Evolutionary conservation across 2,113 vertebrate species (phyloP).

Genomic region (Collichthys lucidus): DNA sequence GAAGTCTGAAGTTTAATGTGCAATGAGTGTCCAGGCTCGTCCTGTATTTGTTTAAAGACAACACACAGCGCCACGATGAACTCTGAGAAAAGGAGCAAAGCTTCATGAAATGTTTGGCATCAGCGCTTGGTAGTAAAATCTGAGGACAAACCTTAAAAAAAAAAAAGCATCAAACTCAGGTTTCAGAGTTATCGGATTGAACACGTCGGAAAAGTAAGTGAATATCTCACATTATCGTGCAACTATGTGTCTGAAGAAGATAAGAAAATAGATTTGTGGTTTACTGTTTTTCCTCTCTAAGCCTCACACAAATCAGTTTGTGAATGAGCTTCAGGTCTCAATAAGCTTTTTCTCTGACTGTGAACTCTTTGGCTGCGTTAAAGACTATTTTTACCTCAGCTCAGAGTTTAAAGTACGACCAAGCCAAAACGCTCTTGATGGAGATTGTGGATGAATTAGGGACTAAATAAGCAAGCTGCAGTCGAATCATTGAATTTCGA

Average conservation of each 20-base stretch:
- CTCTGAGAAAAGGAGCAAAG: not conserved
- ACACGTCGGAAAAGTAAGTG: constrained; percentile 17
- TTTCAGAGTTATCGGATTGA: not conserved
- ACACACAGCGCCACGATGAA: not conserved
- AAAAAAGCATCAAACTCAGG: not conserved
- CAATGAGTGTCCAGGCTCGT: constrained; percentile 20
- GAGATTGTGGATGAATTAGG: constrained; percentile 59
- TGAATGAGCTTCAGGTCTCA: constrained; percentile 54
- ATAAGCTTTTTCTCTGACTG: constrained; percentile 35
- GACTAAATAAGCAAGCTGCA: constrained; percentile 49
- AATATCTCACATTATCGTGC: not conserved
- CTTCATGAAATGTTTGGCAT: not conserved
- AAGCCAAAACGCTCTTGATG: constrained; percentile 59
- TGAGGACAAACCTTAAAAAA: constrained; percentile 2
- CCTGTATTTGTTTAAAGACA: not conserved
- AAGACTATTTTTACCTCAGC: constrained; percentile 56
- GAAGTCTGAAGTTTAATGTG: constrained; percentile 36
- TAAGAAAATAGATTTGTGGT: constrained; percentile 12
- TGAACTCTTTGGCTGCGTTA: constrained; percentile 42
- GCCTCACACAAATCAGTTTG: constrained; percentile 21
- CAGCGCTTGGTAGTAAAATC: not conserved
- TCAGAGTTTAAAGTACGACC: constrained; percentile 14
- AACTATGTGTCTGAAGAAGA: not conserved
- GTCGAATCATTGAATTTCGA: constrained; percentile 53
- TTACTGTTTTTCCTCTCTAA: not conserved